Evolutionary conservation across 2,113 vertebrate genomes (phyloP).

Genomic region (Sisor rabdophorus): DNA sequence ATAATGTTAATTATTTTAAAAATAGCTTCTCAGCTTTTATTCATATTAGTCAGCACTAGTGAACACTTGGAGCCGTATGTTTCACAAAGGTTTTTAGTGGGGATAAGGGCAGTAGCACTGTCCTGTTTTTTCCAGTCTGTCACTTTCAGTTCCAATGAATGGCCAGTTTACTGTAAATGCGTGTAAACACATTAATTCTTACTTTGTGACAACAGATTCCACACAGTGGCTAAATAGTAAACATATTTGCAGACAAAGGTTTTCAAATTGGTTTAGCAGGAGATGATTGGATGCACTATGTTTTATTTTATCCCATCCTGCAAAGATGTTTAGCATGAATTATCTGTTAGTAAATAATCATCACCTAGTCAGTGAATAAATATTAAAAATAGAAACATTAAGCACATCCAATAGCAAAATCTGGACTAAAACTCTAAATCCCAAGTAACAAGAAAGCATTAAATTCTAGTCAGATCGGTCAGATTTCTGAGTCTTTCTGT

Average conservation of each 20-base stretch:
- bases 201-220: no score
- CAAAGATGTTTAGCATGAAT: slow-evolving; percentile 44
- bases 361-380: slow-evolving; percentile 33
- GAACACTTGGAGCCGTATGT: background rate
- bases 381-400: slow-evolving; percentile 7
- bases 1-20: no score
- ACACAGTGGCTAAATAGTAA: no score
- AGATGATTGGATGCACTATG: no score
- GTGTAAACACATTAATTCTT: no score
- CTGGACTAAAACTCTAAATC: background rate
- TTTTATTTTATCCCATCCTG: slow-evolving; percentile 19
- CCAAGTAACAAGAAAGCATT: background rate
- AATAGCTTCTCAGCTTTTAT: no score
- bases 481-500: no score
- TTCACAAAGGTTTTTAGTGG: background rate
- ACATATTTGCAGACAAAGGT: no score
- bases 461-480: background rate
- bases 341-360: slow-evolving; percentile 40
- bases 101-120: background rate
- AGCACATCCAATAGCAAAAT: background rate
- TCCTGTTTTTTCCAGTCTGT: background rate
- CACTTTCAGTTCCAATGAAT: no score
- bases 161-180: no score
- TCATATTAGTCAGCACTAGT: background rate
- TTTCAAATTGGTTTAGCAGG: no score